Evolutionary conservation across 2,113 vertebrate genomes (phyloP).

Genomic region (Blennius ocellaris): DNA sequence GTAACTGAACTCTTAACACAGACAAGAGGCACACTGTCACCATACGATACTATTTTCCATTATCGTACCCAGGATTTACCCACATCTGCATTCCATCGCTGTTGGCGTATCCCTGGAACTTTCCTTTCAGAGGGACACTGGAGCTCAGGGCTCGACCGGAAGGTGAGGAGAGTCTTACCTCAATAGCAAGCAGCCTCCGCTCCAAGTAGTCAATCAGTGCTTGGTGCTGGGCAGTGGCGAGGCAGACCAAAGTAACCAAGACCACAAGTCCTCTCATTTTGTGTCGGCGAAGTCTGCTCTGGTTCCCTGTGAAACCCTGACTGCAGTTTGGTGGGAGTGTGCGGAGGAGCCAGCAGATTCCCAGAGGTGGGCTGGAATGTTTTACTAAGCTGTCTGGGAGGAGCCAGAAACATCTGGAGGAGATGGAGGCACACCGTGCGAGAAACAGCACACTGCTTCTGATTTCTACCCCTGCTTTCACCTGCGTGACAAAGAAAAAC

Average conservation of each 20-base stretch:
- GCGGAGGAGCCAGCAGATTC: constrained; percentile 66
- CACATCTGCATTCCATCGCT: constrained; percentile 74
- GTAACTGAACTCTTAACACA: background rate
- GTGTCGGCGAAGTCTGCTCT: constrained; percentile 39
- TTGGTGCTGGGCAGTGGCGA: constrained; percentile 81
- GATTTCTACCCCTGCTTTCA: constrained; percentile 9
- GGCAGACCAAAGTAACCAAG: constrained; percentile 72
- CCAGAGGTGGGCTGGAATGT: constrained; percentile 81
- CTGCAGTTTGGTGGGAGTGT: constrained; percentile 39
- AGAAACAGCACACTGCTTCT: constrained; percentile 16
- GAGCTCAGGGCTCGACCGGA: constrained; percentile 64
- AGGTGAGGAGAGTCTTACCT: constrained; percentile 79
- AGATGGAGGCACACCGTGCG: constrained; percentile 45
- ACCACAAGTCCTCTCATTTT: constrained; percentile 78
- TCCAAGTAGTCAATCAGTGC: constrained; percentile 86
- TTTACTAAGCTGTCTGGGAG: constrained; percentile 72
- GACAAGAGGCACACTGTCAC: constrained; percentile 2
- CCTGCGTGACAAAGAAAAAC: background rate
- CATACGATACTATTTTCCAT: constrained; percentile 36
- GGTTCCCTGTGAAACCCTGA: constrained; percentile 35
- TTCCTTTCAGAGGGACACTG: constrained; percentile 62
- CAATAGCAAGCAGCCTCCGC: constrained; percentile 82
- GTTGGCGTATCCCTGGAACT: constrained; percentile 64
- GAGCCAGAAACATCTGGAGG: constrained; percentile 73
- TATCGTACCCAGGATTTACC: constrained; percentile 53